These are phyloP conservation scores for Pelobates cultripes DNA, from an alignment of 2,797 vertebrate genomes.

Conservation along the genomic window DNA sequence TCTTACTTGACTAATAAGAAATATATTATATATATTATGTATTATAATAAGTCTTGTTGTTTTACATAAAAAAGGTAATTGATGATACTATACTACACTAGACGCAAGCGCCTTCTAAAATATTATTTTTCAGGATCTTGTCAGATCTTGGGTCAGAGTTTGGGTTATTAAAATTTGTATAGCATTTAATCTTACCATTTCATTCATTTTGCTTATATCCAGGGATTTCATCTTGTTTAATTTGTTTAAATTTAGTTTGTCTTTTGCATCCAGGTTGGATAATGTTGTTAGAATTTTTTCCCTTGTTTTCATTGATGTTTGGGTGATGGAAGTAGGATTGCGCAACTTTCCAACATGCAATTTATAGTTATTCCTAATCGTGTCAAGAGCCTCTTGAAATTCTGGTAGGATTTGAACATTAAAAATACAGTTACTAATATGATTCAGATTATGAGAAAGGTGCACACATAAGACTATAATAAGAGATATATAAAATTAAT, in stretches of 20 bases:
- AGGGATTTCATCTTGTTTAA: conserved; percentile 74
- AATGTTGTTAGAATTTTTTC: conserved; percentile 62
- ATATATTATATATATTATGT: too few species aligned
- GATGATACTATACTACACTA: too few species aligned
- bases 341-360: conserved; percentile 67
- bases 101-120: too few species aligned
- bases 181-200: conserved; percentile 70
- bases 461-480: background rate
- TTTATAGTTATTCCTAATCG: conserved; percentile 72
- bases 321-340: conserved; percentile 59
- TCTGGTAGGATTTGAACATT: background rate
- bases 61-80: too few species aligned
- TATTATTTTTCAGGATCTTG: too few species aligned
- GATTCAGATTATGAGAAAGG: background rate
- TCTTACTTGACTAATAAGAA: too few species aligned
- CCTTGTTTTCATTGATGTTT: conserved; percentile 72
- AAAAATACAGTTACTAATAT: background rate
- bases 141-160: too few species aligned
- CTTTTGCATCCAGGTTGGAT: conserved; percentile 56
- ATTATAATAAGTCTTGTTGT: too few species aligned
- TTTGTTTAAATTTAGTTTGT: conserved; percentile 58
- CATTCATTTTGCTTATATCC: conserved; percentile 68
- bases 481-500: background rate
- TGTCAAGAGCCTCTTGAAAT: conserved; percentile 35
- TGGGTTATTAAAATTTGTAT: too few species aligned